Base-by-base conservation (phyloP, 2,113 vertebrate species). In the Fregetta grallaria region DNA sequence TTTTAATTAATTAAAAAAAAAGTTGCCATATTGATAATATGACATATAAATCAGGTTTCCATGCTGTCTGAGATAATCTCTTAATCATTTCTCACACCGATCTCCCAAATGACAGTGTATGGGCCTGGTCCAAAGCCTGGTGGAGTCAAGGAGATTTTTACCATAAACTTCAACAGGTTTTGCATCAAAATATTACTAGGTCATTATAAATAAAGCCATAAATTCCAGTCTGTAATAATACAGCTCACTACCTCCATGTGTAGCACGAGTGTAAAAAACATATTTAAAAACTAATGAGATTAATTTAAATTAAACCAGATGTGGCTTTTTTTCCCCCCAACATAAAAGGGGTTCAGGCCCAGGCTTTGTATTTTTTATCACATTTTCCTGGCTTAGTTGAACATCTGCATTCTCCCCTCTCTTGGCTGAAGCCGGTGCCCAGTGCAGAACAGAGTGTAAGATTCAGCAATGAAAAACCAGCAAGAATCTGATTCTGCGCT, bases 231-330 rank as follows among this genome's bases (percentile, higher is more conserved):
- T 56, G 36, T n/a, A 52, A 11, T 36, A n/a, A 34, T 42, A 40
- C 9, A 44, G 7, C 8, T 72, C 19, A 26, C 13, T 11, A 66
- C 25, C 12, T 65, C 56, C 32, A 21, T 7, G 9, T 71, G 13
- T n/a, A 80, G 32, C 3, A 19, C 1, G 5, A 83, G 1, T 25
- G 11, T 19, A 61, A 82, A 47, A 56, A 71, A 11, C 0, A 0
- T 44, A 53, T 62, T 44, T 65, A 7, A 45, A 53, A 11, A 71
- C 32, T 50, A 44, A 61, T 44, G 3, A 45, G 5, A 30, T 70
- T 13, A 21, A 21, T 86, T 83, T 55, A 50, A 92, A 84, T 59
- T 53, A 58, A 79, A 49, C 7, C 7, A 2, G 0, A 67, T n/a
- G 3, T 63, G 27, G 3, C 10, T 26, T 10, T 34, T 42, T 14